Evolutionary conservation across 2,113 vertebrate genomes (phyloP), one percentile per base, ranked within the genome.

Genomic region (Rhineura floridana): DNA sequence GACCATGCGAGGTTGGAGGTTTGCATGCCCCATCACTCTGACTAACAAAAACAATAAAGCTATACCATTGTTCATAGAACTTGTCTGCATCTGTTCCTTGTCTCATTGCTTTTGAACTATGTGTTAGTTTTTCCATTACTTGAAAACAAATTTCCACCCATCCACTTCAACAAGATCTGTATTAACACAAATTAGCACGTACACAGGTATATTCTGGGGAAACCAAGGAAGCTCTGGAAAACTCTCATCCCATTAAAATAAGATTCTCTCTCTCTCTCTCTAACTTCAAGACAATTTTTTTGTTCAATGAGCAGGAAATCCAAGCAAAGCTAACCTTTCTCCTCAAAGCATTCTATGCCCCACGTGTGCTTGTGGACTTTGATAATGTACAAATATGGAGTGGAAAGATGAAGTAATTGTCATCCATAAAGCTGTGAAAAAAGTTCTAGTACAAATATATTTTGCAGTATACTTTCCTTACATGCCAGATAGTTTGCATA

Each of bases 371-470:
- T 67, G 63, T 42, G 36, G 67, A 30, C 67, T 72, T 84, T 72
- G 69, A 55, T n/a, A 84, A 73, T 55, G 67, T 48, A 84, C 69
- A 55, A 55, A 55, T 42, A 84, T 84, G 65, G 81, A 11, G 12
- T 84, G 82, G 83, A 73, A 55, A 73, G 69, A 72, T 55, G 48
- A 84, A 84, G 23, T 72, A 73, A 84, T 72, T 84, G 69, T 73
- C 48, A 84, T 36, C 83, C 83, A 12, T 55, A 67, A 84, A 39
- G 48, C 46, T 39, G 48, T 70, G 44, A 15, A 72, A 52, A 72
- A 48, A 48, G 50, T n/a, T 42, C 63, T 69, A 69, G 63, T 4
- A 67, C 42, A 48, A 48, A 46, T 69, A 33, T 69, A 83, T 83
- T 48, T 83, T 69, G 44, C 42, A 48, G 81, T 83, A 69, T 83